phyloP scores from a whole-genome alignment of 2,888 invertebrate species.

The Formica aserva region DNA sequence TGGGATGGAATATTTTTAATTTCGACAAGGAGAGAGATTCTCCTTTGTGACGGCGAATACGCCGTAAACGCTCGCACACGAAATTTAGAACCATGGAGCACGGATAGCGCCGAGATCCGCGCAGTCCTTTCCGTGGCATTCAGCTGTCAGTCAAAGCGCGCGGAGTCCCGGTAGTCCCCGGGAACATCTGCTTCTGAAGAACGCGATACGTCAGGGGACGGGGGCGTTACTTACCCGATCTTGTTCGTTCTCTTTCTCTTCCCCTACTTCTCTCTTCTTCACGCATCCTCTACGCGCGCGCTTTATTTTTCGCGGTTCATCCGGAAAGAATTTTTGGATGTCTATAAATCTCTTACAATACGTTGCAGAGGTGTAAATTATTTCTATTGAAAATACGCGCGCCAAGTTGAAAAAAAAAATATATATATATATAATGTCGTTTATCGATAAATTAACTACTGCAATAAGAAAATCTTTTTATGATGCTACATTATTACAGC shows the following conservation, averaged over 20 bases:
- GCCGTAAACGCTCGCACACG: constrained; percentile 50
- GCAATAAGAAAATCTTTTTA: not conserved
- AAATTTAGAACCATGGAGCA: constrained; percentile 66
- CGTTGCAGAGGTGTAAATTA: not conserved
- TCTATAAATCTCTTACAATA: not conserved
- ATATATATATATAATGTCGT: not conserved
- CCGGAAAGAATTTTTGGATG: constrained; percentile 5
- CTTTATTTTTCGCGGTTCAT: constrained; percentile 39
- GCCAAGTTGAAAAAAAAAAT: not conserved
- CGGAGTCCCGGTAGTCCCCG: constrained; percentile 66
- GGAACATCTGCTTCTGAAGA: constrained; percentile 75
- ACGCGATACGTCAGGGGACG: constrained; percentile 72
- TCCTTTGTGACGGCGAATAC: constrained; percentile 47
- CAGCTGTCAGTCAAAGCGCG: constrained; percentile 83
- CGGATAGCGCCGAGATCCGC: constrained; percentile 65
- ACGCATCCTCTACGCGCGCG: constrained; percentile 11
- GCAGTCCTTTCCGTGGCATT: constrained; percentile 76
- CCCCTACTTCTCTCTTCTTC: not conserved
- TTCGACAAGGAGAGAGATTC: constrained; percentile 16
- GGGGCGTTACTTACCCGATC: constrained; percentile 67
- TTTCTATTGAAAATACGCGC: not conserved
- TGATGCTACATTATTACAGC: too few relatives aligned
- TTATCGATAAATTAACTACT: not conserved
- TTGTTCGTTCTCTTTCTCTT: constrained; percentile 22
- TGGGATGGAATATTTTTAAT: constrained; percentile 43